Base-by-base conservation (phyloP, 2,888 invertebrate genomes). In the Pandemis corylana region DNA sequence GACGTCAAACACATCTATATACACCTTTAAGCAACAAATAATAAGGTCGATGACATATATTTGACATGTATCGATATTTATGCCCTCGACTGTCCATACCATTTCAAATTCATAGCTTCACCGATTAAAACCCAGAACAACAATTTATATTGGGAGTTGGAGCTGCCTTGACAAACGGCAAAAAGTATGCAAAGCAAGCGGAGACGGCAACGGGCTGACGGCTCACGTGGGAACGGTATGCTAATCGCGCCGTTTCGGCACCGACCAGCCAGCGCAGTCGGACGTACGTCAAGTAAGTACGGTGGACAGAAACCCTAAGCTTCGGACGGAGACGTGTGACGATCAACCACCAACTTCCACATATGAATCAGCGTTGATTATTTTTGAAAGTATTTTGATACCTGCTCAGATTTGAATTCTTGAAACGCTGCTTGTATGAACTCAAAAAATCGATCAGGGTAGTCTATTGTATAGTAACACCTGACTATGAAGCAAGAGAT, bases 171-270 rank as follows among this genome's bases (percentile, higher is more conserved):
- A 82, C 79, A 82, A 87, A 86, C 84, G 81, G 81, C 79, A 76
- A 77, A 81, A 85, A 84, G 81, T 81, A 82, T 82, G 80, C 80
- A 78, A 75, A 81, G 79, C 79, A 78, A 76, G 80, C 78, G 76
- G 77, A 70, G 78, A 79, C 75, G 78, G 80, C 77, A 80, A 77
- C 81, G 82, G 82, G 86, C 87, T 87, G 90, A 89, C 88, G 82
- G 86, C 83, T 85, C 89, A 84, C 89, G 86, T 84, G 84, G 88
- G 90, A 90, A 88, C 89, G 82, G 82, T 88, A 90, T 90, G 91
- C 89, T 89, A 91, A 91, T 90, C 83, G 51, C 67, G 53, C 77
- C 80, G 79, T 80, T 82, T 83, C 78, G 85, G 87, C 41, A n/a
- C 7, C 20, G 62, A 1, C n/a, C n/a, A 62, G 59, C 59, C 53